Base-by-base conservation (phyloP, 2,113 vertebrate species). In the Hyaena hyaena region DNA sequence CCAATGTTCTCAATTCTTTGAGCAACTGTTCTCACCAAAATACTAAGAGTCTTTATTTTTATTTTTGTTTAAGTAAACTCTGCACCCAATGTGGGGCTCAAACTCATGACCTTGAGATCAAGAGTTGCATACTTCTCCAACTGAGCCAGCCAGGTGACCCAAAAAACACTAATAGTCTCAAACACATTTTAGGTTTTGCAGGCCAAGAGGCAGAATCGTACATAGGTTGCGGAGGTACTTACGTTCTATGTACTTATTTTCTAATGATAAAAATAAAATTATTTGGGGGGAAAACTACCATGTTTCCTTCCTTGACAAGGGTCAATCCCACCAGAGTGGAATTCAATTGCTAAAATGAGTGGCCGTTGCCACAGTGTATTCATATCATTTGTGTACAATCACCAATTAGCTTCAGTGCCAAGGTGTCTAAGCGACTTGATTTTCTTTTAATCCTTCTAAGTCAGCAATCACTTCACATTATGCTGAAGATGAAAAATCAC, bases 191-290 rank as follows among this genome's bases (percentile, higher is more conserved):
- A 68, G 85, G 65, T 84, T 58, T 84, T 53, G 2, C 0, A 0
- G 55, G 43, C 79, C 68, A 93, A 63, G n/a, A 53, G 71, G 33
- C 15, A 93, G 79, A 91, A 63, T 77, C 0, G 0, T 77, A 93
- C 31, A 53, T 17, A 74, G n/a, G 39, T 93, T 39, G 69, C 45
- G 1, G 31, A 69, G 61, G 9, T 76, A 76, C 2, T 84, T 24
- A 39, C 33, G 81, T 93, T 73, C 39, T 73, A 17, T 24, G 12
- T 89, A 68, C 11, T 84, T 61, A 35, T 39, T 55, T 94, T 77
- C 69, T 43, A 74, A 92, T 92, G 80, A 83, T 80, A 63, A 91
- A 92, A 96, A 84, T 50, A 68, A 33, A 19, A 53, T 93, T 90
- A 88, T 76, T 86, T 45, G 15, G 0, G 0, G 43, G 68, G 6